Evolutionary conservation across 2,888 invertebrate species (phyloP).

Genomic region (Abscondita cerata): DNA sequence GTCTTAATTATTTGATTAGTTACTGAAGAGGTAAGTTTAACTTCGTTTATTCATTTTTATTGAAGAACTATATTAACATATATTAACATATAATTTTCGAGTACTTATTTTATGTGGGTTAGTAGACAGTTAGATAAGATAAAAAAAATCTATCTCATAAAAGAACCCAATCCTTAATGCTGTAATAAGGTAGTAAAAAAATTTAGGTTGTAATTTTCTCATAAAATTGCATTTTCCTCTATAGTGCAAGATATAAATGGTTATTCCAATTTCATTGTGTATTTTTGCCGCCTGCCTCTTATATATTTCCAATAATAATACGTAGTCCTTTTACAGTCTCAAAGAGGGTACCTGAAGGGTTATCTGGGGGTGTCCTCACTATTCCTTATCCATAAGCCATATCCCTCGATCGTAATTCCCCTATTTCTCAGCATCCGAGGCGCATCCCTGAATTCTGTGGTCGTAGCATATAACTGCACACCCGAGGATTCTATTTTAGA

Average conservation of each 20-base stretch:
- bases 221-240: not conserved
- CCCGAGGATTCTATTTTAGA: constrained; percentile 35
- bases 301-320: constrained; percentile 35
- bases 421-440: constrained; percentile 30
- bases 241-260: not conserved
- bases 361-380: constrained; percentile 36
- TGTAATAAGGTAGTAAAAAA: too few relatives aligned
- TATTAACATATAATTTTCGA: too few relatives aligned
- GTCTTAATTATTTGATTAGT: too few relatives aligned
- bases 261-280: constrained; percentile 16
- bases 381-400: constrained; percentile 36
- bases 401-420: constrained; percentile 34
- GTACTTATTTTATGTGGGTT: too few relatives aligned
- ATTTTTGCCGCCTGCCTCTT: constrained; percentile 25
- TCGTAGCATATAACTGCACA: constrained; percentile 34
- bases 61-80: too few relatives aligned
- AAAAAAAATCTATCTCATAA: too few relatives aligned
- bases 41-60: too few relatives aligned
- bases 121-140: too few relatives aligned
- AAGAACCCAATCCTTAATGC: too few relatives aligned
- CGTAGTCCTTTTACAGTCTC: constrained; percentile 30
- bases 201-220: too few relatives aligned
- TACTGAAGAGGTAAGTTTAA: too few relatives aligned
- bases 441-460: constrained; percentile 32
- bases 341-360: constrained; percentile 35